Evolutionary conservation across 2,113 vertebrate species (phyloP).

Genomic region (Seriola aureovittata): DNA sequence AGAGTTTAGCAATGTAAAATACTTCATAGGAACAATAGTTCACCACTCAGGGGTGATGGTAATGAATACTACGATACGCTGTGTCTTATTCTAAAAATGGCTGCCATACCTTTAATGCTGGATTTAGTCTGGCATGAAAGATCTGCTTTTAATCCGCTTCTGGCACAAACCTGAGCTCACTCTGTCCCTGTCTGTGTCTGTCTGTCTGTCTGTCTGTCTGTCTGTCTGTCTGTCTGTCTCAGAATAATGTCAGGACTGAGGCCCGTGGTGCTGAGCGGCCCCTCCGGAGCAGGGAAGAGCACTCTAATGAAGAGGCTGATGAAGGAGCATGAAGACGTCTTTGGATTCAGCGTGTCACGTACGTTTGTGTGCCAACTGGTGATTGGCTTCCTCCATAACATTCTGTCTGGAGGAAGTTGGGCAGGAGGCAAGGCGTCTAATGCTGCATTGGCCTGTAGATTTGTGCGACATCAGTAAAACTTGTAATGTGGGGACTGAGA

Average conservation of each 20-base stretch:
- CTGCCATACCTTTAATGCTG: not conserved
- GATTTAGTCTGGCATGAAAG: not conserved
- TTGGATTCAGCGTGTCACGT: slow-evolving; percentile 98
- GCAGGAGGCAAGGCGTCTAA: not conserved
- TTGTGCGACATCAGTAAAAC: not conserved
- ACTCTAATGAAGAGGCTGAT: slow-evolving; percentile 93
- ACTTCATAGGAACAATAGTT: not conserved
- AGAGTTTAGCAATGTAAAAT: not conserved
- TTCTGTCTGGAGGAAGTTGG: slow-evolving; percentile 30
- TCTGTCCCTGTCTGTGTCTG: not conserved
- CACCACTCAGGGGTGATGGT: not conserved
- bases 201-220: not conserved
- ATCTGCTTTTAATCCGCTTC: not conserved
- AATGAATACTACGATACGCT: not conserved
- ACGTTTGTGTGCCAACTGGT: slow-evolving; percentile 71
- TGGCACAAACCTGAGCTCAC: not conserved
- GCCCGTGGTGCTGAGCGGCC: slow-evolving; percentile 95
- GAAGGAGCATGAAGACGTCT: slow-evolving; percentile 90
- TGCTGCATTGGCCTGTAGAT: not conserved
- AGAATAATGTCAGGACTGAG: slow-evolving; percentile 92
- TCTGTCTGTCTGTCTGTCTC: not conserved
- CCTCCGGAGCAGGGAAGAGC: slow-evolving; percentile 97
- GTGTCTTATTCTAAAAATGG: not conserved
- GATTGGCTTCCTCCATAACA: not conserved
- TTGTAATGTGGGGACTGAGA: not conserved